Evolutionary conservation across 2,888 invertebrate species (phyloP).

Genomic region (Galerucella calmariensis): DNA sequence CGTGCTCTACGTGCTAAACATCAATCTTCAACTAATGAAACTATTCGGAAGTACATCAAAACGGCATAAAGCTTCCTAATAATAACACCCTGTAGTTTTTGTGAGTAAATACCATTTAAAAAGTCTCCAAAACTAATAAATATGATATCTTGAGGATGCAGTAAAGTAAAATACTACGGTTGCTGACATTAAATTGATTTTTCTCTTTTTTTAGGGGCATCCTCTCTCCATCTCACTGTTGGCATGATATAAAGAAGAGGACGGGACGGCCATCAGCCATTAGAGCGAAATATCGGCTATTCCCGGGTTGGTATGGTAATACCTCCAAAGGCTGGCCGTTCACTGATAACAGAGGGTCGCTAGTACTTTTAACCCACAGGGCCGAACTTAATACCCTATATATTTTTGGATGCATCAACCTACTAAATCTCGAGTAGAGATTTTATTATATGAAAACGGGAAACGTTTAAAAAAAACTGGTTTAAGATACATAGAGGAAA

Average conservation of each 20-base stretch:
- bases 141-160: conserved; percentile 30
- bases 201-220: conserved; percentile 30
- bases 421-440: background rate
- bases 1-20: too few species aligned
- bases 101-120: background rate
- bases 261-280: conserved; percentile 50
- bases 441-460: background rate
- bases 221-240: conserved; percentile 26
- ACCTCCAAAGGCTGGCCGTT: conserved; percentile 65
- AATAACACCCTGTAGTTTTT: background rate
- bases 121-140: background rate
- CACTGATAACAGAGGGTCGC: conserved; percentile 66
- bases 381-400: conserved; percentile 13
- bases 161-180: conserved; percentile 15
- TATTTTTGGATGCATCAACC: background rate
- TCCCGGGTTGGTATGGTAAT: conserved; percentile 65
- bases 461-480: background rate
- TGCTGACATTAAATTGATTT: conserved; percentile 36
- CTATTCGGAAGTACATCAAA: background rate
- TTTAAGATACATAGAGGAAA: background rate
- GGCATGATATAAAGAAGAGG: conserved; percentile 46
- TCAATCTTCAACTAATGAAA: too few species aligned
- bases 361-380: conserved; percentile 48
- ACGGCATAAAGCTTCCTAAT: too few species aligned
- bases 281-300: conserved; percentile 61